Conservation (phyloP, 2,113 vertebrate genomes). For the Archilochus colubris region DNA sequence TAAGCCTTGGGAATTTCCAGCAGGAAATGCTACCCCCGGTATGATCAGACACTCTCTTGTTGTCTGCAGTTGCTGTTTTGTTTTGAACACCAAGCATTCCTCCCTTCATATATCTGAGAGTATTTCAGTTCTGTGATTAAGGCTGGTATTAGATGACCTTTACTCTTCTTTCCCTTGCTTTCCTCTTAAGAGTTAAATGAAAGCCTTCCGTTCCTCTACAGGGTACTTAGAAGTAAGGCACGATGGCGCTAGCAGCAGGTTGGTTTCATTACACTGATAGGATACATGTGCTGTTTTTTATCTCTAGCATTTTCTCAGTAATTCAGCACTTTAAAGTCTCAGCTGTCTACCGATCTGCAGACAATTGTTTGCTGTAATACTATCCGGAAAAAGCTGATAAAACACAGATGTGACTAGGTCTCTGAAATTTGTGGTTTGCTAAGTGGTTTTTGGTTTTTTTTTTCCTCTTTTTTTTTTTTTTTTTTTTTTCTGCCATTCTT, state of each 20-base stretch:
- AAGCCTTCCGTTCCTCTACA: constrained; percentile 82
- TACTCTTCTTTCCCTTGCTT: constrained; percentile 75
- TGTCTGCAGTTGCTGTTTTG: constrained; percentile 68
- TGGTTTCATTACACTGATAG: constrained; percentile 89
- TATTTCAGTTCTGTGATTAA: constrained; percentile 77
- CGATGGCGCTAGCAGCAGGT: constrained; percentile 78
- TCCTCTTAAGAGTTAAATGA: constrained; percentile 83
- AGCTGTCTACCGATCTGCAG: constrained; percentile 94
- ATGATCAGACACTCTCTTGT: constrained; percentile 69
- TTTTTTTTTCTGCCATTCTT: constrained; percentile 67
- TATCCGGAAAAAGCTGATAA: constrained; percentile 98
- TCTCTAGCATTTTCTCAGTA: constrained; percentile 92
- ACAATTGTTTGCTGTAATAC: constrained; percentile 97
- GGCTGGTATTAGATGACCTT: constrained; percentile 80
- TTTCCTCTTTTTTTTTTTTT: neutral
- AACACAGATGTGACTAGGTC: constrained; percentile 96
- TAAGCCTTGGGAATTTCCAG: constrained; percentile 35
- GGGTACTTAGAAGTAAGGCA: constrained; percentile 78
- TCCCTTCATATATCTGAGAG: constrained; percentile 64
- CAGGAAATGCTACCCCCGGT: constrained; percentile 67
- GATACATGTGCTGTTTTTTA: constrained; percentile 87
- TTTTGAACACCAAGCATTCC: constrained; percentile 73
- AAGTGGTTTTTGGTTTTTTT: constrained; percentile 68
- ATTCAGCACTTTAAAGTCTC: constrained; percentile 94
- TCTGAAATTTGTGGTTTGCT: constrained; percentile 96